Evolutionary conservation across 2,888 invertebrate genomes (phyloP).

Genomic region (Drosophila kanekoi): DNA sequence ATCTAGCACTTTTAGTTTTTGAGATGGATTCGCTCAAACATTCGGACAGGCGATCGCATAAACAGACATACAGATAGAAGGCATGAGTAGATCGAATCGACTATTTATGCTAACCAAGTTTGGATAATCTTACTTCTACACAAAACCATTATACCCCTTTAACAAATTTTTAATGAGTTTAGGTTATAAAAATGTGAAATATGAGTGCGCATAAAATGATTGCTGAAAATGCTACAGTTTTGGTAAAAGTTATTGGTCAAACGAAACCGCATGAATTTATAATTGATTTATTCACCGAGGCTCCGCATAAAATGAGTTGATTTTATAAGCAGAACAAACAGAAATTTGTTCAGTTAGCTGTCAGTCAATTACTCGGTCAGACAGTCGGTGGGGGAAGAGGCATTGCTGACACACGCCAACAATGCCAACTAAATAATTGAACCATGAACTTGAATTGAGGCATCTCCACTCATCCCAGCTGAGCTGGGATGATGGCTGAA

Average conservation of each 20-base stretch:
- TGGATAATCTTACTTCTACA: no score
- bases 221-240: constrained; percentile 18
- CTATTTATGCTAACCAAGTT: no score
- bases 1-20: no score
- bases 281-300: constrained; percentile 30
- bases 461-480: constrained; percentile 18
- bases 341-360: constrained; percentile 11
- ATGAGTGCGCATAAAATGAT: constrained; percentile 26
- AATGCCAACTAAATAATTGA: constrained; percentile 63
- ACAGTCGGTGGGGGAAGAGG: constrained; percentile 14
- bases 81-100: no score
- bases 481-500: constrained; percentile 8
- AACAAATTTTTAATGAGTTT: no score
- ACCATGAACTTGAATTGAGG: constrained; percentile 74
- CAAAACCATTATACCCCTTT: no score
- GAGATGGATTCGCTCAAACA: no score
- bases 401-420: constrained; percentile 32
- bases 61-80: no score
- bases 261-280: constrained; percentile 41
- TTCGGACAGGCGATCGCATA: no score
- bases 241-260: constrained; percentile 22
- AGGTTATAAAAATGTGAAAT: neutral
- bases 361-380: constrained; percentile 8
- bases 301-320: constrained; percentile 43
- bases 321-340: constrained; percentile 45